Percentiles rank a stretch among this genome's conserved stretches.
phyloP scores from a whole-genome alignment of 2,113 vertebrate species.

The Columba janthina region DNA sequence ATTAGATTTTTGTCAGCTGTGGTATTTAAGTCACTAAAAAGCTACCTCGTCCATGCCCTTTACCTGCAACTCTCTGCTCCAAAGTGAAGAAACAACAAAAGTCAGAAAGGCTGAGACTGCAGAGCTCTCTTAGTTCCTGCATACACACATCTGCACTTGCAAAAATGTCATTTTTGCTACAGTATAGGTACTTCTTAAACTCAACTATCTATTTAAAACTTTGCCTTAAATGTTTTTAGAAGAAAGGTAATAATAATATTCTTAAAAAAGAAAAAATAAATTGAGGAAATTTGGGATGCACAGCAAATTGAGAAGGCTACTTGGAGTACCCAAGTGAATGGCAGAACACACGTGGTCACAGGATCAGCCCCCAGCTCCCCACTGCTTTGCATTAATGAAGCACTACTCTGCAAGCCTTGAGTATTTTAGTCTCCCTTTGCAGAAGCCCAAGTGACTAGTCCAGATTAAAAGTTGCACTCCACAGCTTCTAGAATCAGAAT shows the following conservation, averaged over 20 bases:
- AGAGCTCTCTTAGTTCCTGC: background rate
- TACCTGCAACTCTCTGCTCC: background rate
- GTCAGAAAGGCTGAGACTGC: background rate
- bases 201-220: background rate
- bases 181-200: background rate
- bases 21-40: background rate
- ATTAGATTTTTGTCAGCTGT: background rate
- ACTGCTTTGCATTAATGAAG: background rate
- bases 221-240: background rate
- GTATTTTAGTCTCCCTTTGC: background rate
- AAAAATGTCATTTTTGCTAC: background rate
- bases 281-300: background rate
- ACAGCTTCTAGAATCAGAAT: background rate
- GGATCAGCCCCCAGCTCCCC: background rate
- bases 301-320: background rate
- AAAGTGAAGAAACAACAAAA: background rate
- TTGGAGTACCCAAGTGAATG: background rate
- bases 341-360: background rate
- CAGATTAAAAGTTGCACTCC: background rate
- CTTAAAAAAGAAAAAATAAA: background rate
- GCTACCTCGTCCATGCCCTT: background rate
- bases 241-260: background rate
- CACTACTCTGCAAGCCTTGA: background rate
- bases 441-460: background rate
- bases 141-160: background rate